Evolutionary conservation across 2,113 vertebrate genomes (phyloP), one percentile per base, ranked within the genome.

Genomic region (Anoplopoma fimbria): DNA sequence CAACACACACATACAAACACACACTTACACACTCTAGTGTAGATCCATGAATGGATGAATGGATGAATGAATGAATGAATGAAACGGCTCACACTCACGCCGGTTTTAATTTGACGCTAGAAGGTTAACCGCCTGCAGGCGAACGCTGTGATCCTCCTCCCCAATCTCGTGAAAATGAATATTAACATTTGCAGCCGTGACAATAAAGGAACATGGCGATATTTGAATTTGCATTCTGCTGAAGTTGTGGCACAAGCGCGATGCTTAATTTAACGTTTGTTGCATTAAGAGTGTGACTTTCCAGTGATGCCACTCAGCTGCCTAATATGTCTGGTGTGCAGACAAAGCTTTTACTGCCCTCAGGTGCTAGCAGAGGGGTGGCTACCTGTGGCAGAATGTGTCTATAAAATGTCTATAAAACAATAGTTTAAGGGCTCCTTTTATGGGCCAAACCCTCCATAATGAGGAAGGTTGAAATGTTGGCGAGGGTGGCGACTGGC

Each of bases 371-470:
- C 38, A 57, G 62, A 58, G 21, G 23, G 71, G 47, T 23, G 79
- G 75, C 75, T 81, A 91, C 89, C 88, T 89, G 90, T 91, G 80
- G 86, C 77, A 31, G 79, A 4, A 31, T 85, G 79, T 34, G 73
- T 69, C 40, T n/a, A n/a, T n/a, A n/a, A n/a, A 81, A 25, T 36
- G 53, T 63, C 6, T 38, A 3, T 40, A 45, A 34, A 78, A 78
- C 53, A 27, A 76, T 45, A 4, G 23, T 82, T 67, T 72, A 25
- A 64, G 9, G 60, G 29, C 34, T 19, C 38, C 58, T 71, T 76
- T 61, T 38, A 38, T 23, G 8, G 62, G 25, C 38, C 36, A 69
- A 57, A 75, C 3, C 25, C 51, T 76, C n/a, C 1, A 5, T 63
- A n/a, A 58, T 29, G 31, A 78, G 40, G 38, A 33, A 63, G 79